These are phyloP conservation scores for Reticulitermes speratus DNA, from an alignment of 1,140 invertebrate genomes.

Conservation along the genomic window DNA sequence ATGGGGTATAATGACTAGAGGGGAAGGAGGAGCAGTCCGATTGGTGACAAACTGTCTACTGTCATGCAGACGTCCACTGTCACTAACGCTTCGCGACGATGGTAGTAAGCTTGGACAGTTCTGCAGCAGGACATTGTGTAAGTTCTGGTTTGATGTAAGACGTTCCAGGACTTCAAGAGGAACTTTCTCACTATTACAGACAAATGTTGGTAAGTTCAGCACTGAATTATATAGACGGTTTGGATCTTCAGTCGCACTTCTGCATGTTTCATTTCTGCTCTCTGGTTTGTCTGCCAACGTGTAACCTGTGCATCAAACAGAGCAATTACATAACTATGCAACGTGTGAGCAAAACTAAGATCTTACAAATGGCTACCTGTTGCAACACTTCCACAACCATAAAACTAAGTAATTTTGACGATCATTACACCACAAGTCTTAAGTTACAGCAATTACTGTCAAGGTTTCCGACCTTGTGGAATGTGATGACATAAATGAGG, in stretches of 20 bases:
- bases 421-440: too few species aligned
- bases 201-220: constrained; percentile 78
- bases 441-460: too few species aligned
- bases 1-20: constrained; percentile 40
- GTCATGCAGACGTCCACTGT: constrained; percentile 47
- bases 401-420: too few species aligned
- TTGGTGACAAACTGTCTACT: not conserved
- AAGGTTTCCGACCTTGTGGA: too few species aligned
- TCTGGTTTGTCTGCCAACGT: not conserved
- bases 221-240: constrained; percentile 70
- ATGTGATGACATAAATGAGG: too few species aligned
- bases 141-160: constrained; percentile 60
- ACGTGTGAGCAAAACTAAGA: too few species aligned
- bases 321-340: not conserved
- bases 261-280: too few species aligned
- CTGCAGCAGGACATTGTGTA: constrained; percentile 69
- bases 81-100: constrained; percentile 59
- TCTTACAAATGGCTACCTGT: not conserved
- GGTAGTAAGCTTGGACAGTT: constrained; percentile 68
- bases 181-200: constrained; percentile 73
- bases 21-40: constrained; percentile 37
- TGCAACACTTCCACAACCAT: too few species aligned
- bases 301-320: not conserved
- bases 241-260: not conserved
- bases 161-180: constrained; percentile 64